phyloP scores from a whole-genome alignment of 2,888 invertebrate species.

The Himalopsyche kuldschensis region DNA sequence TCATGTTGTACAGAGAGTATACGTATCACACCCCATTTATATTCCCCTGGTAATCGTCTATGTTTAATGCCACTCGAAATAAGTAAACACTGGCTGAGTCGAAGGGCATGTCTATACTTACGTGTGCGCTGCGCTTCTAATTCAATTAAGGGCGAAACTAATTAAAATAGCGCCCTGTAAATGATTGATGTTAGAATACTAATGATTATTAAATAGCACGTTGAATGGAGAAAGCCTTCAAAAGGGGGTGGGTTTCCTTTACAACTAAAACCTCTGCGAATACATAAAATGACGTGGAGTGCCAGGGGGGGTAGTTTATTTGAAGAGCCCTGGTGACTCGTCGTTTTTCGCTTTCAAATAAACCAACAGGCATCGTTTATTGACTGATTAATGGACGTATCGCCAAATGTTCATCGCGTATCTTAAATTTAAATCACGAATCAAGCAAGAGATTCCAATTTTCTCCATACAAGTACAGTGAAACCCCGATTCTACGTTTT shows the following conservation, averaged over 20 bases:
- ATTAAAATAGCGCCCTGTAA: constrained; percentile 38
- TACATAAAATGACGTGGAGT: background rate
- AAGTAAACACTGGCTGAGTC: background rate
- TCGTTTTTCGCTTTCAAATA: too few species aligned
- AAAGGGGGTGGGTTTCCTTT: constrained; percentile 29
- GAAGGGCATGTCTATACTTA: constrained; percentile 6
- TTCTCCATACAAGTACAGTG: too few species aligned
- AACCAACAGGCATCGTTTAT: too few species aligned
- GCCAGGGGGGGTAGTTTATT: too few species aligned
- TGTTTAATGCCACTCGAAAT: constrained; percentile 29
- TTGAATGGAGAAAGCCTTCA: constrained; percentile 31
- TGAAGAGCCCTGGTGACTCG: too few species aligned
- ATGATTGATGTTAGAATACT: constrained; percentile 39
- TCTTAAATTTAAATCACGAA: too few species aligned
- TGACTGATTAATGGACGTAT: too few species aligned
- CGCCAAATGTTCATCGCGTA: too few species aligned
- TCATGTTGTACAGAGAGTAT: background rate
- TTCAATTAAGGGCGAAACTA: constrained; percentile 38
- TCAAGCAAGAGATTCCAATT: too few species aligned
- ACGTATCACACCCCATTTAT: background rate
- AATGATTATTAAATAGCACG: constrained; percentile 39
- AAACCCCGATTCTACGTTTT: too few species aligned
- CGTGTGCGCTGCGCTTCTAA: constrained; percentile 17
- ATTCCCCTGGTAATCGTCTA: constrained; percentile 23
- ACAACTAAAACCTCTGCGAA: constrained; percentile 20